These are phyloP conservation scores for Platichthys flesus DNA, from an alignment of 2,113 vertebrate species.

Conservation along the genomic window DNA sequence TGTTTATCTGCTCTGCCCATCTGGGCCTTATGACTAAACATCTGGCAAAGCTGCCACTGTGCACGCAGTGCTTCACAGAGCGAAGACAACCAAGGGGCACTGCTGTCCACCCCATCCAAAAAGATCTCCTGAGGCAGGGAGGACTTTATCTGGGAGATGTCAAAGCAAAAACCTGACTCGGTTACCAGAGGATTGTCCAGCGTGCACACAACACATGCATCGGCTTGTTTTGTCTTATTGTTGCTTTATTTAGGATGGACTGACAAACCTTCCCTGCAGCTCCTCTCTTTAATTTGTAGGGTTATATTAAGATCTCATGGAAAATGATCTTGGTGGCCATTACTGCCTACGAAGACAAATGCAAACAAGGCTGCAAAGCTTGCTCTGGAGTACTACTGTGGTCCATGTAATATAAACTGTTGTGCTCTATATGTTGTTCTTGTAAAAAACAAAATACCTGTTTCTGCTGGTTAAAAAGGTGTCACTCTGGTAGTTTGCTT, in stretches of 20 bases:
- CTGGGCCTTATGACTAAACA: constrained; percentile 74
- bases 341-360: constrained; percentile 12
- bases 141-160: constrained; percentile 44
- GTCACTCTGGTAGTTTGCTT: constrained; percentile 18
- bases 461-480: neutral
- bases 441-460: neutral
- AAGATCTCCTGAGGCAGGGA: constrained; percentile 28
- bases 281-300: constrained; percentile 16
- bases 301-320: constrained; percentile 25
- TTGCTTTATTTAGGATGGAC: constrained; percentile 43
- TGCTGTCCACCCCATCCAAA: constrained; percentile 41
- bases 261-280: constrained; percentile 12
- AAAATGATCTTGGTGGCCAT: constrained; percentile 4
- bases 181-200: neutral
- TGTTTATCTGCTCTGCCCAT: constrained; percentile 74
- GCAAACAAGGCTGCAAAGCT: constrained; percentile 1
- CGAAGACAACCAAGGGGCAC: constrained; percentile 50
- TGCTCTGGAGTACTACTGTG: neutral
- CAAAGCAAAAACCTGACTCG: constrained; percentile 16
- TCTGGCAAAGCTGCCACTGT: constrained; percentile 69
- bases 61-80: constrained; percentile 44
- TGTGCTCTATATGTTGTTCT: neutral
- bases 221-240: neutral
- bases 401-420: neutral
- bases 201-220: neutral